Conservation (phyloP, 1,140 invertebrate species). For the Lysiphlebus fabarum region DNA sequence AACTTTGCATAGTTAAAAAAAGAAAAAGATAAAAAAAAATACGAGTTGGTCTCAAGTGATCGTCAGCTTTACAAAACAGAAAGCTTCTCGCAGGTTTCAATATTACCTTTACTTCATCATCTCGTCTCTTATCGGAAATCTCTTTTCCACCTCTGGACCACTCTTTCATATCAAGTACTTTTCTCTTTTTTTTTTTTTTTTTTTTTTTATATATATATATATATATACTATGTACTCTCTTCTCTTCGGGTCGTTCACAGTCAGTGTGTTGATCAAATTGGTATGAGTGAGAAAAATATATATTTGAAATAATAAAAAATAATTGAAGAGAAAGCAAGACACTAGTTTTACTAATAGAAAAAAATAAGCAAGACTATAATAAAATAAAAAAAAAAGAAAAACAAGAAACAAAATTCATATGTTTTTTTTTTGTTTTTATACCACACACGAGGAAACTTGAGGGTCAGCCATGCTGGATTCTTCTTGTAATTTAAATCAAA, state of each 20-base stretch:
- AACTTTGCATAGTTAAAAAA: too few relatives aligned
- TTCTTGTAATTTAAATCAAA: conserved; percentile 13
- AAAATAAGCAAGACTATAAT: background rate
- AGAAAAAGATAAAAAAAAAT: background rate
- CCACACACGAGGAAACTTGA: conserved; percentile 25
- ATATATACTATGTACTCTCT: too few relatives aligned
- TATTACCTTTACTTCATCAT: conserved; percentile 8
- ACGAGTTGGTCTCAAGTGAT: conserved; percentile 1
- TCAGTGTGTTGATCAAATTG: background rate
- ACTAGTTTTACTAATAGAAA: conserved; percentile 23
- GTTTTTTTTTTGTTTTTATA: conserved; percentile 43
- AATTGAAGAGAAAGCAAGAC: background rate
- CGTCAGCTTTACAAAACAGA: background rate
- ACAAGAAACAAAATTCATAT: background rate
- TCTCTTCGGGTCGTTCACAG: too few relatives aligned
- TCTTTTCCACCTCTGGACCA: conserved; percentile 7
- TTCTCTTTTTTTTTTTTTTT: too few relatives aligned
- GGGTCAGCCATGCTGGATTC: conserved; percentile 45
- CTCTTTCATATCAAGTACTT: background rate
- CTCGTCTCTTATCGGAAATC: conserved; percentile 21
- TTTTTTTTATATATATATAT: too few relatives aligned
- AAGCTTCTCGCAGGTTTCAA: background rate
- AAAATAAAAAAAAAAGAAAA: too few relatives aligned
- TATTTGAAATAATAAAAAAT: background rate
- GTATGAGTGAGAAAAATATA: conserved; percentile 6